Evolutionary conservation across 2,888 invertebrate species (phyloP).

Genomic region (Limenitis arthemis): DNA sequence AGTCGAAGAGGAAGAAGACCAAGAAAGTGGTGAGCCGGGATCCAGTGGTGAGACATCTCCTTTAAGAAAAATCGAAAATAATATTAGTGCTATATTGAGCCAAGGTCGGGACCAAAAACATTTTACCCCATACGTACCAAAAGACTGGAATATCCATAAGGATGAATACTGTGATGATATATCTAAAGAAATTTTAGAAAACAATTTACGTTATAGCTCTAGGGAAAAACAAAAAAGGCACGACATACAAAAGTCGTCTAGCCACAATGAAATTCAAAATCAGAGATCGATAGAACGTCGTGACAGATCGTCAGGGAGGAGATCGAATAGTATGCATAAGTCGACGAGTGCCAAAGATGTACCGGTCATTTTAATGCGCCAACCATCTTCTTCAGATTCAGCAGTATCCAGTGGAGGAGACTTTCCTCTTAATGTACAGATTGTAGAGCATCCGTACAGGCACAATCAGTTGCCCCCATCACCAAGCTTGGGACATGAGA

Average conservation of each 20-base stretch:
- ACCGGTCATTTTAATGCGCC: conserved; percentile 69
- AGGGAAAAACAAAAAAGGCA: conserved; percentile 67
- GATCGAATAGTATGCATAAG: conserved; percentile 79
- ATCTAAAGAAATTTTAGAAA: conserved; percentile 66
- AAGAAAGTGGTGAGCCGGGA: conserved; percentile 74
- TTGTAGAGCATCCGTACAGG: conserved; percentile 72
- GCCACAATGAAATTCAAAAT: conserved; percentile 74
- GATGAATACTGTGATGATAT: conserved; percentile 70
- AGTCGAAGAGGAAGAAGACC: conserved; percentile 80
- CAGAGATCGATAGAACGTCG: conserved; percentile 65
- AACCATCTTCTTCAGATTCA: conserved; percentile 66
- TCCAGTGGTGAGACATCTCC: conserved; percentile 77
- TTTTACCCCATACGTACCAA: conserved; percentile 67
- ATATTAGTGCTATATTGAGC: conserved; percentile 78
- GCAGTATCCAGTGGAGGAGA: conserved; percentile 71
- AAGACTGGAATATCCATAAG: conserved; percentile 73
- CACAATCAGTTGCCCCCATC: conserved; percentile 60
- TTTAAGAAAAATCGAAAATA: conserved; percentile 79
- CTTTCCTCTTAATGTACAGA: conserved; percentile 76
- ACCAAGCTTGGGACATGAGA: conserved; percentile 52
- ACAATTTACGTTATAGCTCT: conserved; percentile 68
- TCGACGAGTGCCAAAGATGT: conserved; percentile 83
- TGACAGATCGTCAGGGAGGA: conserved; percentile 59
- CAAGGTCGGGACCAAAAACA: conserved; percentile 70
- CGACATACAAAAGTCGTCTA: conserved; percentile 74